These are phyloP conservation scores for Pantherophis alleghaniensis DNA, from an alignment of 2,797 vertebrate species.

Conservation along the genomic window DNA sequence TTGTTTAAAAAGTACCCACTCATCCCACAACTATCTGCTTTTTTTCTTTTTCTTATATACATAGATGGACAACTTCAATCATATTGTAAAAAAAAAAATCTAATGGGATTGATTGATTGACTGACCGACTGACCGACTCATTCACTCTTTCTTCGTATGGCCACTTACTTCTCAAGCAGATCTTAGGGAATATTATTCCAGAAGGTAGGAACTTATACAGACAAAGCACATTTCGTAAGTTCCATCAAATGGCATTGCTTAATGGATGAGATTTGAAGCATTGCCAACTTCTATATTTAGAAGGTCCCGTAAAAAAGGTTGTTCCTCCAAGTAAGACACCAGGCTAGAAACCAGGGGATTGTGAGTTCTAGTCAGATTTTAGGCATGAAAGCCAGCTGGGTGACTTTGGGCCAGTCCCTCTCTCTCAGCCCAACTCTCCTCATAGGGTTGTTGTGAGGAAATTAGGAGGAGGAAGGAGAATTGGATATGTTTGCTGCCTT, in stretches of 20 bases:
- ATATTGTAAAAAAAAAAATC: too few species aligned
- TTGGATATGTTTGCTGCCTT: background rate
- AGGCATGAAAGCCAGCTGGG: background rate
- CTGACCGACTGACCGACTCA: background rate
- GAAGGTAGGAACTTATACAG: background rate
- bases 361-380: background rate
- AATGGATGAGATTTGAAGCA: background rate
- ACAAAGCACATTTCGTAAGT: background rate
- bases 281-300: background rate
- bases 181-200: background rate
- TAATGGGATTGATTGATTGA: background rate
- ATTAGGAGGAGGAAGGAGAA: background rate
- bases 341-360: background rate
- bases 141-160: background rate
- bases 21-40: background rate
- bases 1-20: background rate
- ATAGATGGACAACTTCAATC: background rate
- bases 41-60: background rate
- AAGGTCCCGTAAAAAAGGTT: background rate
- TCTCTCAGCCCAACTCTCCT: background rate
- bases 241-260: background rate
- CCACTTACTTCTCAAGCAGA: background rate
- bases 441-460: background rate
- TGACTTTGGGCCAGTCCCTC: background rate
- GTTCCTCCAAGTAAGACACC: background rate